phyloP scores from a whole-genome alignment of 1,140 invertebrate genomes.

The Pissodes strobi region DNA sequence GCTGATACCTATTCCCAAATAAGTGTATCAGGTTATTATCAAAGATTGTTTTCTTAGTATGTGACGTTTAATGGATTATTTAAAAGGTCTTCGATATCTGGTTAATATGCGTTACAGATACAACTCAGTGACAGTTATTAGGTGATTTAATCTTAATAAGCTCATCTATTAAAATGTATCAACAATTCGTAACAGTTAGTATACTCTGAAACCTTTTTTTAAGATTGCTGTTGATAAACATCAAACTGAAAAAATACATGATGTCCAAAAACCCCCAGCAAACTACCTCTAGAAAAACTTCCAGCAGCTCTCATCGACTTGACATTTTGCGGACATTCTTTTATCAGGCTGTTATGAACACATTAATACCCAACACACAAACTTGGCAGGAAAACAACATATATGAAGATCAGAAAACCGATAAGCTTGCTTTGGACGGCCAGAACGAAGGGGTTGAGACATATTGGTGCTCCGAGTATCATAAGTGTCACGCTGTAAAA shows the following conservation, averaged over 20 bases:
- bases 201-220: slow-evolving; percentile 44
- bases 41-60: too few species aligned
- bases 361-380: slow-evolving; percentile 43
- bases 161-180: too few species aligned
- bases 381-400: slow-evolving; percentile 33
- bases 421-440: slow-evolving; percentile 32
- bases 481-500: slow-evolving; percentile 78
- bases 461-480: slow-evolving; percentile 82
- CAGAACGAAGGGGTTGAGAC: slow-evolving; percentile 64
- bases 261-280: slow-evolving; percentile 67
- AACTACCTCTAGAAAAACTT: slow-evolving; percentile 56
- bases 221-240: slow-evolving; percentile 73
- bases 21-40: too few species aligned
- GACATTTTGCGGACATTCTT: slow-evolving; percentile 76
- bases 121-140: too few species aligned
- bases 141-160: too few species aligned
- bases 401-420: slow-evolving; percentile 17
- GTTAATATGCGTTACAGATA: too few species aligned
- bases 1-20: too few species aligned
- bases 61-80: too few species aligned
- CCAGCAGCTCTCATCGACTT: slow-evolving; percentile 64
- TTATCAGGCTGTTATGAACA: slow-evolving; percentile 63
- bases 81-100: too few species aligned
- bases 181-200: too few species aligned
- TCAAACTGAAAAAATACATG: slow-evolving; percentile 67